These are phyloP conservation scores for Xylocopa sonorina DNA, from an alignment of 1,140 invertebrate species.

Conservation along the genomic window DNA sequence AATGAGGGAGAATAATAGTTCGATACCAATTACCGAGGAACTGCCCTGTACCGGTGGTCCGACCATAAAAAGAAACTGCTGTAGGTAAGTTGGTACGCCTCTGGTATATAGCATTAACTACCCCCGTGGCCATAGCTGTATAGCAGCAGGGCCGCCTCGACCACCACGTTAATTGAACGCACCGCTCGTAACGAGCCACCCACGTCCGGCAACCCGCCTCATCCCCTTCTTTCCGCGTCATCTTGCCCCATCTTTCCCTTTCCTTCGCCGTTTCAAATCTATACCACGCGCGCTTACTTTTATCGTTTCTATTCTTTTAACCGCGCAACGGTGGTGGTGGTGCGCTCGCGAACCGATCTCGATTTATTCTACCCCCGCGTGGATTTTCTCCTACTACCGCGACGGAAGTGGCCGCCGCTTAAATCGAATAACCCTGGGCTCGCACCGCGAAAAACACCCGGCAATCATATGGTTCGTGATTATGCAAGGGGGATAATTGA, in stretches of 20 bases:
- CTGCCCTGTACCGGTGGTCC: slow-evolving; percentile 69
- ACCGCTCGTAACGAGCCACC: slow-evolving; percentile 76
- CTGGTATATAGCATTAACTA: slow-evolving; percentile 80
- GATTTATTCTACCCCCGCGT: too few relatives aligned
- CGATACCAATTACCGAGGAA: slow-evolving; percentile 82
- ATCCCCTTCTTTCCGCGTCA: slow-evolving; percentile 15
- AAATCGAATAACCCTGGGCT: slow-evolving; percentile 32
- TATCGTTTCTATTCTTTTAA: slow-evolving; percentile 66
- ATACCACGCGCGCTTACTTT: slow-evolving; percentile 80
- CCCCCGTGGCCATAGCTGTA: slow-evolving; percentile 71
- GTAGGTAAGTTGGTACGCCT: slow-evolving; percentile 80
- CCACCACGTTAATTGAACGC: slow-evolving; percentile 82
- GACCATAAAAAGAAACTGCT: slow-evolving; percentile 81
- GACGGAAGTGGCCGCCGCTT: slow-evolving; percentile 22
- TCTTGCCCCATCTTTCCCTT: slow-evolving; percentile 9
- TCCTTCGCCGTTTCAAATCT: slow-evolving; percentile 70
- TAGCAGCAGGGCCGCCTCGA: slow-evolving; percentile 70
- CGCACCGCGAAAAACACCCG: slow-evolving; percentile 61
- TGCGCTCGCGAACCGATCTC: too few relatives aligned
- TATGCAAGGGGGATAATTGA: slow-evolving; percentile 72
- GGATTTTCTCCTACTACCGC: background rate
- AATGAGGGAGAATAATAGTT: slow-evolving; percentile 80
- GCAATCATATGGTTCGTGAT: slow-evolving; percentile 70
- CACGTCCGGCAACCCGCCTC: slow-evolving; percentile 20
- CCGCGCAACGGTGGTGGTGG: too few relatives aligned